phyloP scores from a whole-genome alignment of 1,140 invertebrate species.

The Penaeus chinensis region DNA sequence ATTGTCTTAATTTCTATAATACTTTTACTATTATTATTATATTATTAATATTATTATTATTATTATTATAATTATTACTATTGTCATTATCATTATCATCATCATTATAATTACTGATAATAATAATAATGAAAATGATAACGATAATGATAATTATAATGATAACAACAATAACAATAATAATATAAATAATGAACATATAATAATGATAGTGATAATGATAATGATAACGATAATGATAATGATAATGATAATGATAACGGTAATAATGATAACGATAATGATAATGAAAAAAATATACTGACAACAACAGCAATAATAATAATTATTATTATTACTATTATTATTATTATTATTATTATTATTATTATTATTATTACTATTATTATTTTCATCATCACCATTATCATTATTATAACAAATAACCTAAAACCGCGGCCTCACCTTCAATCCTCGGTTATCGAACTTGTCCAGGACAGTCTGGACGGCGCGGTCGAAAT shows the following conservation, averaged over 20 bases:
- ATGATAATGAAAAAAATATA: too few species aligned
- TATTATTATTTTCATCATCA: not conserved
- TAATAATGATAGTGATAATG: too few species aligned
- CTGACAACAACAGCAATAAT: not conserved
- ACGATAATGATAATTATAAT: not conserved
- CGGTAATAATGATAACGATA: too few species aligned
- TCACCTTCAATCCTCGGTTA: slow-evolving; percentile 37
- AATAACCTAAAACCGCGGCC: not conserved
- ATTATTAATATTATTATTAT: not conserved
- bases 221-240: not conserved
- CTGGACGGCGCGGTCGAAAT: slow-evolving; percentile 56
- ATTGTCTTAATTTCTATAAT: not conserved
- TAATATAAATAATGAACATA: too few species aligned
- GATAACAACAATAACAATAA: too few species aligned
- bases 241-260: not conserved
- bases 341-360: not conserved
- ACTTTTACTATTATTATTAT: not conserved
- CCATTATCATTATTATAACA: not conserved
- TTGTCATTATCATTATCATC: not conserved
- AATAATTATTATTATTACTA: not conserved
- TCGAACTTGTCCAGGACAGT: slow-evolving; percentile 37
- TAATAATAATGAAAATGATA: not conserved
- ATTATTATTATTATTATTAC: too few species aligned
- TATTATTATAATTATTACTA: not conserved
- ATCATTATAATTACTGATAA: not conserved